Evolutionary conservation across 2,888 invertebrate genomes (phyloP).

Genomic region (Cloeon dipterum): DNA sequence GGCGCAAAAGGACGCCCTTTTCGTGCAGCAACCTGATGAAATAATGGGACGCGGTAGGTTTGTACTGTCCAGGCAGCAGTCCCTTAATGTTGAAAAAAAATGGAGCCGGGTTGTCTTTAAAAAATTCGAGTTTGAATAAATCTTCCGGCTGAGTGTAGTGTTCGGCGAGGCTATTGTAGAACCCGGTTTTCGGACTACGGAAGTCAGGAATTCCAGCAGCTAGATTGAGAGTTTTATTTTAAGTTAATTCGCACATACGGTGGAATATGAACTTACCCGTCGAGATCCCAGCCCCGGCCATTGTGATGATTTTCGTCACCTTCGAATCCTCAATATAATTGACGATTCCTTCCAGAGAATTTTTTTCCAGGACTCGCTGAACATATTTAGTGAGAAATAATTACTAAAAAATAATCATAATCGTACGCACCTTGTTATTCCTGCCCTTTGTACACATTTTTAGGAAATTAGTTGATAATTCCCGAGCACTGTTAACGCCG

Average conservation of each 20-base stretch:
- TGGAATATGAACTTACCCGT: constrained; percentile 43
- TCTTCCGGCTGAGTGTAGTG: constrained; percentile 78
- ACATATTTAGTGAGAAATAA: too few relatives aligned
- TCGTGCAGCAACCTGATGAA: constrained; percentile 67
- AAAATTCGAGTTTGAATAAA: constrained; percentile 78
- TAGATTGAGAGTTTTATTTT: constrained; percentile 22
- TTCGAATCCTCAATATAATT: constrained; percentile 52
- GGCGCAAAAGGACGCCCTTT: constrained; percentile 35
- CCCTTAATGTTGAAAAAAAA: constrained; percentile 82
- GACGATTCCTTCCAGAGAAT: constrained; percentile 51
- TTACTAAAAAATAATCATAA: too few relatives aligned
- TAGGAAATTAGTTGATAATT: too few relatives aligned
- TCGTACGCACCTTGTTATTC: too few relatives aligned
- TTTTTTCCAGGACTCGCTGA: too few relatives aligned
- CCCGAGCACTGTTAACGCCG: too few relatives aligned
- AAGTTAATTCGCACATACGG: constrained; percentile 2
- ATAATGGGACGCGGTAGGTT: constrained; percentile 78
- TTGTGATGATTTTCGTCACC: constrained; percentile 69
- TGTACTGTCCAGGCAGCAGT: constrained; percentile 64
- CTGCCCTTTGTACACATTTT: too few relatives aligned
- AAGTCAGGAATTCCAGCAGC: constrained; percentile 95
- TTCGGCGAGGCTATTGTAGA: constrained; percentile 77
- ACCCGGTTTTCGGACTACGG: constrained; percentile 72
- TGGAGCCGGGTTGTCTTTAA: constrained; percentile 69
- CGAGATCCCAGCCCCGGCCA: constrained; percentile 93